Conservation (phyloP, 1,140 invertebrate genomes). For the Drosophila nebulosa region DNA sequence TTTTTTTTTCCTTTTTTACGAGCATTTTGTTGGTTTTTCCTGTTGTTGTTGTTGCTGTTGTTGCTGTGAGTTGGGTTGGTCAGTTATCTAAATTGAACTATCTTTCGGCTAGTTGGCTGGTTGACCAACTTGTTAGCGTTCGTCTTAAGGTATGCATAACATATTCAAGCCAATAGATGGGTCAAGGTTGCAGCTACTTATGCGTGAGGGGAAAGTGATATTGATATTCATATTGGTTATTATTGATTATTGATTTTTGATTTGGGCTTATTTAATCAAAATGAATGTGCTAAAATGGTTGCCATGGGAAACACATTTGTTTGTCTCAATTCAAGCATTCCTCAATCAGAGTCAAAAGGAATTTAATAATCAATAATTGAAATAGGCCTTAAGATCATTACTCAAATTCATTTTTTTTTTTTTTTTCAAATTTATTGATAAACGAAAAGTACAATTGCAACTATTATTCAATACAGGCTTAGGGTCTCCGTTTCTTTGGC, state of each 20-base stretch:
- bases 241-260: constrained; percentile 1
- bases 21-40: neutral
- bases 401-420: too few relatives aligned
- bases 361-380: too few relatives aligned
- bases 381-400: too few relatives aligned
- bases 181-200: constrained; percentile 34
- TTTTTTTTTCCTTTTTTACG: neutral
- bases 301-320: neutral
- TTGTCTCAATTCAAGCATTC: neutral
- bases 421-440: too few relatives aligned
- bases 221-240: constrained; percentile 2
- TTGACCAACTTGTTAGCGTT: constrained; percentile 47
- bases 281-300: neutral
- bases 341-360: too few relatives aligned
- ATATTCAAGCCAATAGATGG: constrained; percentile 25
- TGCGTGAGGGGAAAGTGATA: neutral
- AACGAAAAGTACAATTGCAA: too few relatives aligned
- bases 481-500: too few relatives aligned
- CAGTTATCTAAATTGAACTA: constrained; percentile 30
- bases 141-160: constrained; percentile 12
- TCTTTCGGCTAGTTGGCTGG: neutral
- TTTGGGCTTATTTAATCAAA: neutral
- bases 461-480: too few relatives aligned
- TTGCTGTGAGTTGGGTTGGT: neutral
- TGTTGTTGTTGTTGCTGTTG: neutral